These are phyloP conservation scores for Trichogramma dendrolimi DNA, from an alignment of 2,888 invertebrate genomes.

Conservation along the genomic window DNA sequence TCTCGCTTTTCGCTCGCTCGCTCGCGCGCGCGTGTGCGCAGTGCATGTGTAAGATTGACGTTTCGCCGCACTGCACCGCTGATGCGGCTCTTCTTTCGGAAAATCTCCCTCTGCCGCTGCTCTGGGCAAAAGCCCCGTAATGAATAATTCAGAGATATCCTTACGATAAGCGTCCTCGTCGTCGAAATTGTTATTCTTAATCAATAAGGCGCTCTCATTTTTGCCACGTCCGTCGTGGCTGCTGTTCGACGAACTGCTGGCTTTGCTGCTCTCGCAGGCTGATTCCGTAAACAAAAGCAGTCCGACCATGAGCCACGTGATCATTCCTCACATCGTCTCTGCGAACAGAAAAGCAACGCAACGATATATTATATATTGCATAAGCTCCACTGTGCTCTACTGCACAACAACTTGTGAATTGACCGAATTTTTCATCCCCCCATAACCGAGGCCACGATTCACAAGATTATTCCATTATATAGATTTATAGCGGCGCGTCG, in stretches of 20 bases:
- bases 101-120: too few species aligned
- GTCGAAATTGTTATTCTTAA: conserved; percentile 42
- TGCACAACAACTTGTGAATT: too few species aligned
- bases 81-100: too few species aligned
- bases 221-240: conserved; percentile 48
- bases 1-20: too few species aligned
- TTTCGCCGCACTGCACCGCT: too few species aligned
- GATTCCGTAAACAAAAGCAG: conserved; percentile 52
- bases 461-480: conserved; percentile 11
- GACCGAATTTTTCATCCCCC: too few species aligned
- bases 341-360: conserved; percentile 33
- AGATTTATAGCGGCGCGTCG: neutral
- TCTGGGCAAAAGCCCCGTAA: conserved; percentile 1
- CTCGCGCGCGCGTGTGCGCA: too few species aligned
- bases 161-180: conserved; percentile 50
- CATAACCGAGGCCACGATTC: too few species aligned
- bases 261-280: conserved; percentile 39
- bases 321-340: conserved; percentile 52
- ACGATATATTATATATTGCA: neutral
- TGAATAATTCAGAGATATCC: conserved; percentile 28
- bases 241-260: conserved; percentile 11
- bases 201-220: conserved; percentile 40
- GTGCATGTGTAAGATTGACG: too few species aligned
- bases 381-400: too few species aligned
- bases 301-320: conserved; percentile 53